Percentiles rank a stretch among this genome's conserved stretches.
Evolutionary conservation across 2,888 invertebrate species (phyloP).

Genomic region (Electrophaes corylata): DNA sequence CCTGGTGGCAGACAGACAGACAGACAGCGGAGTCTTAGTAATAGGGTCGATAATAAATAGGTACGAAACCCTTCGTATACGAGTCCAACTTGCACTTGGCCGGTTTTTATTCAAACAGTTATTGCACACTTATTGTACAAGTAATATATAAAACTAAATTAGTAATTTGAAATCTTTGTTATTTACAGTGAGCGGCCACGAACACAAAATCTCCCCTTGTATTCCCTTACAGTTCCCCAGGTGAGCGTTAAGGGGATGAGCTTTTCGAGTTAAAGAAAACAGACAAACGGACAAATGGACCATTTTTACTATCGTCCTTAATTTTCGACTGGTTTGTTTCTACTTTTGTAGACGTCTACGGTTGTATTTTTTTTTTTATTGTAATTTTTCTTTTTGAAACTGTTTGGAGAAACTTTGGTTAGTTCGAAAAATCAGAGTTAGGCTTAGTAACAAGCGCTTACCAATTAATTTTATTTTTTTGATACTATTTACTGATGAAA

Average conservation of each 20-base stretch:
- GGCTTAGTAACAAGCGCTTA: neutral
- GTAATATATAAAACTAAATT: too few species aligned
- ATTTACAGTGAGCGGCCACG: neutral
- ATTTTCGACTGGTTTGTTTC: conserved; percentile 38
- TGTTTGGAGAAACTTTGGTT: conserved; percentile 19
- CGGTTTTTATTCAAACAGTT: too few species aligned
- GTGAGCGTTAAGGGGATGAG: conserved; percentile 66
- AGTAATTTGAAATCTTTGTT: neutral
- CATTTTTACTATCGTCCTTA: conserved; percentile 45
- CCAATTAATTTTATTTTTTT: too few species aligned
- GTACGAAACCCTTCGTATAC: too few species aligned
- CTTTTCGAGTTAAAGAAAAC: conserved; percentile 56
- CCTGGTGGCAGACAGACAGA: too few species aligned
- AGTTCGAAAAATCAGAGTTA: neutral
- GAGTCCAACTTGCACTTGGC: too few species aligned
- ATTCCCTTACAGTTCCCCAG: conserved; percentile 52
- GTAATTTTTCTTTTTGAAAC: conserved; percentile 8
- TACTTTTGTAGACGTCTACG: too few species aligned
- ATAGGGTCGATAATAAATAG: too few species aligned
- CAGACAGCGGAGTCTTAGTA: too few species aligned
- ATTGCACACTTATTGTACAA: too few species aligned
- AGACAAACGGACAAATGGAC: conserved; percentile 59
- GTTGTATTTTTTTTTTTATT: conserved; percentile 32
- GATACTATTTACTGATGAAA: too few species aligned
- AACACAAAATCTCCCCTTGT: conserved; percentile 31